Conservation (phyloP, 2,888 invertebrate species). For the Agapostemon virescens region DNA sequence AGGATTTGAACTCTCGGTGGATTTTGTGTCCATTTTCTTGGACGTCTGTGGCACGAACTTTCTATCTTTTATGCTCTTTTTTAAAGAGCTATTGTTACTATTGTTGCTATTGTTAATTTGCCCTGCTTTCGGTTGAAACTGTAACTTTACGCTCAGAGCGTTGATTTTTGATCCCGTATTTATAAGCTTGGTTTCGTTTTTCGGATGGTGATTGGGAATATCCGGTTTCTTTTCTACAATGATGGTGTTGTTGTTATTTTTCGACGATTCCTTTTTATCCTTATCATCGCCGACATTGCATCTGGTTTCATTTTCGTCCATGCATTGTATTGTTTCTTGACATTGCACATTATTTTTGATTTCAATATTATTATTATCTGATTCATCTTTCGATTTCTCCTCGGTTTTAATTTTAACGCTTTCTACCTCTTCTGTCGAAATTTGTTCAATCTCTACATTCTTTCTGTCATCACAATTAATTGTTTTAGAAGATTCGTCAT, state of each 20-base stretch:
- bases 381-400: constrained; percentile 36
- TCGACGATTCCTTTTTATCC: constrained; percentile 40
- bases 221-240: constrained; percentile 50
- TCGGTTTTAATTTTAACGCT: constrained; percentile 27
- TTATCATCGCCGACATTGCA: constrained; percentile 26
- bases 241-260: constrained; percentile 57
- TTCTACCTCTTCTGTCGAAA: constrained; percentile 1
- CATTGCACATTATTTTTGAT: constrained; percentile 29
- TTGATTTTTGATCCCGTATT: constrained; percentile 77
- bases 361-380: constrained; percentile 54
- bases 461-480: constrained; percentile 20
- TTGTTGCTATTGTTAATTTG: constrained; percentile 75
- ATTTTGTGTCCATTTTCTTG: constrained; percentile 67
- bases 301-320: constrained; percentile 9
- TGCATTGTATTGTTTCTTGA: constrained; percentile 12
- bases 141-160: constrained; percentile 76
- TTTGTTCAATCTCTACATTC: neutral
- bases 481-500: constrained; percentile 18
- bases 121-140: constrained; percentile 78
- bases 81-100: constrained; percentile 73
- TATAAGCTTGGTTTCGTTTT: constrained; percentile 48
- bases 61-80: constrained; percentile 73
- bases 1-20: constrained; percentile 43
- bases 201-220: constrained; percentile 49
- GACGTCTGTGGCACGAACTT: constrained; percentile 60